Evolutionary conservation across 2,113 vertebrate genomes (phyloP).

Genomic region (Rhinoptilus africanus): DNA sequence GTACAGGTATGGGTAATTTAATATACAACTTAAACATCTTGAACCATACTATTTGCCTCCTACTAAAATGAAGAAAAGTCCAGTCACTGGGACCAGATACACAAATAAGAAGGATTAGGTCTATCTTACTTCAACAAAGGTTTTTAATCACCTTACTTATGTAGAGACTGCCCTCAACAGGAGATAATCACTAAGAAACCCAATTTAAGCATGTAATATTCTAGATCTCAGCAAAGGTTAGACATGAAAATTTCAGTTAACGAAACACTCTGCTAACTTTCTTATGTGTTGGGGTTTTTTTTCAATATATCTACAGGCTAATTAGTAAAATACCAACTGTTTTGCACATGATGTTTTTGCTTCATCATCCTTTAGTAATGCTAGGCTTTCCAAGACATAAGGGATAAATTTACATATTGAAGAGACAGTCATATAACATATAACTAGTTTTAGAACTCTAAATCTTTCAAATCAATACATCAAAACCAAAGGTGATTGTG

Average conservation of each 20-base stretch:
- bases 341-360: background rate
- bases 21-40: background rate
- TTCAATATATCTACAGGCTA: background rate
- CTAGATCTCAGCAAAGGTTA: background rate
- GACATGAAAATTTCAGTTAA: background rate
- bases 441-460: background rate
- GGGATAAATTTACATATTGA: background rate
- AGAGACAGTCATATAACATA: background rate
- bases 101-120: background rate
- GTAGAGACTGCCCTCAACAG: slow-evolving; percentile 12
- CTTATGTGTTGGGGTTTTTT: background rate
- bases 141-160: background rate
- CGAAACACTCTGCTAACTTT: background rate
- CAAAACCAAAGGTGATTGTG: background rate
- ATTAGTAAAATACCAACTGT: background rate
- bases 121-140: background rate
- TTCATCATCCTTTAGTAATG: background rate
- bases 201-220: background rate
- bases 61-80: background rate
- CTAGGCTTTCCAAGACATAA: background rate
- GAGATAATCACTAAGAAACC: background rate
- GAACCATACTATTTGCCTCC: background rate
- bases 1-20: background rate
- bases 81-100: background rate
- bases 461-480: background rate